A percentile compares a stretch with the other conserved stretches of the same genome.
phyloP scores from a whole-genome alignment of 2,888 invertebrate genomes.

The Romanomermis culicivorax region DNA sequence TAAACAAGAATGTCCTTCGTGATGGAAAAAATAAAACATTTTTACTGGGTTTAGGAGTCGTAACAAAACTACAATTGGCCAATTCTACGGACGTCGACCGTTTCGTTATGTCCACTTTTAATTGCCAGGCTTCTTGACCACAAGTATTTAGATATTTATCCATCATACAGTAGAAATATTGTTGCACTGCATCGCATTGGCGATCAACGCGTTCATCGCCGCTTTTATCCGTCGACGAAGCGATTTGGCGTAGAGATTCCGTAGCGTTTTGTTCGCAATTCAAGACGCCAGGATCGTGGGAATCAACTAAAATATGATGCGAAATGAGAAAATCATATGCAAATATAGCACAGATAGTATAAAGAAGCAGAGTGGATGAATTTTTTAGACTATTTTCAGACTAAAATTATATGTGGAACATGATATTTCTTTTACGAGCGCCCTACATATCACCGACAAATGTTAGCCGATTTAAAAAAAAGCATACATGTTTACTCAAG shows the following conservation, averaged over 20 bases:
- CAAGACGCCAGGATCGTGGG: slow-evolving; percentile 10
- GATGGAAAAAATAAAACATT: too few relatives aligned
- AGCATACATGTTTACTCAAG: too few relatives aligned
- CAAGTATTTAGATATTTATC: slow-evolving; percentile 1
- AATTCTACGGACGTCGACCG: background rate
- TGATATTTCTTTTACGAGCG: too few relatives aligned
- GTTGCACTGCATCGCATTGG: slow-evolving; percentile 6
- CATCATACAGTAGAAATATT: slow-evolving; percentile 9
- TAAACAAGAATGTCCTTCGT: too few relatives aligned
- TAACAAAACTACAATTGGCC: background rate
- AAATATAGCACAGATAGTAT: too few relatives aligned
- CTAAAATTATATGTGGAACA: too few relatives aligned
- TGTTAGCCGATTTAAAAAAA: too few relatives aligned
- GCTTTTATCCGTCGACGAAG: background rate
- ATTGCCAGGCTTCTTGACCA: background rate
- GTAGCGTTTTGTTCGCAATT: slow-evolving; percentile 18
- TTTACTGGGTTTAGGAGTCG: background rate
- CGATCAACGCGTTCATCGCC: background rate
- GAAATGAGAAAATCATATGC: too few relatives aligned
- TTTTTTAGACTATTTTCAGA: too few relatives aligned
- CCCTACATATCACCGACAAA: too few relatives aligned
- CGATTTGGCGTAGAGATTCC: slow-evolving; percentile 15
- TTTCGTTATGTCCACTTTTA: background rate
- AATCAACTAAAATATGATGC: background rate
- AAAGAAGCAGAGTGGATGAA: too few relatives aligned